Base-by-base conservation (phyloP, 2,797 vertebrate species). In the Rhincodon typus region DNA sequence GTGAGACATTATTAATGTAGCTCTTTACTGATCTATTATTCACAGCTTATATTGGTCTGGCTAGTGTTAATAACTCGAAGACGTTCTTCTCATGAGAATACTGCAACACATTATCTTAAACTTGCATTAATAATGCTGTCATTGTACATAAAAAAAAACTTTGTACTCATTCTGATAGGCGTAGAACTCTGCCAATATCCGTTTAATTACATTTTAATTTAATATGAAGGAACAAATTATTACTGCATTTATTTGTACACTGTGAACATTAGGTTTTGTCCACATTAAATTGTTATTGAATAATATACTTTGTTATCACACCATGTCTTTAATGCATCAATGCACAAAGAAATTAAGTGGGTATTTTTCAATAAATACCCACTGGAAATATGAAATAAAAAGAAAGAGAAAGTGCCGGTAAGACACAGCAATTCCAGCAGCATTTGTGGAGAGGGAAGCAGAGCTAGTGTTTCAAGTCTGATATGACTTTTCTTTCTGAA, bases 71-170 rank as follows among this genome's bases (percentile, higher is more conserved):
- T 77, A 30, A n/a, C 7, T 77, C 23, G 27, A 74, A 74, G 25
- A 46, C 50, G 21, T 95, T 34, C 70, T 95, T 57, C 67, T 95
- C 27, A 57, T 77, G n/a, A 34, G 42, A 95, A 95, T 15, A 66
- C 10, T 30, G 25, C 38, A 94, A 77, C 70, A 95, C 17, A 34
- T 94, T 72, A 70, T 50, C 46, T 69, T 46, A 94, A 94, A 23
- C 46, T 74, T 95, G 46, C 70, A 77, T 95, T 95, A 95, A 57
- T 74, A 95, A 77, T 27, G 30, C 25, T 95, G 46, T 95, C 94
- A 77, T n/a, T 57, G 77, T 7, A 77, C 46, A 27, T 77, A 77
- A 95, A 95, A 77, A 77, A 95, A 77, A 77, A 53, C 27, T 95
- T 62, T 95, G 70, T 21, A 72, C 57, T 74, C 94, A 12, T 46